Evolutionary conservation across 2,797 vertebrate species (phyloP).

Genomic region (Pipistrellus kuhlii): DNA sequence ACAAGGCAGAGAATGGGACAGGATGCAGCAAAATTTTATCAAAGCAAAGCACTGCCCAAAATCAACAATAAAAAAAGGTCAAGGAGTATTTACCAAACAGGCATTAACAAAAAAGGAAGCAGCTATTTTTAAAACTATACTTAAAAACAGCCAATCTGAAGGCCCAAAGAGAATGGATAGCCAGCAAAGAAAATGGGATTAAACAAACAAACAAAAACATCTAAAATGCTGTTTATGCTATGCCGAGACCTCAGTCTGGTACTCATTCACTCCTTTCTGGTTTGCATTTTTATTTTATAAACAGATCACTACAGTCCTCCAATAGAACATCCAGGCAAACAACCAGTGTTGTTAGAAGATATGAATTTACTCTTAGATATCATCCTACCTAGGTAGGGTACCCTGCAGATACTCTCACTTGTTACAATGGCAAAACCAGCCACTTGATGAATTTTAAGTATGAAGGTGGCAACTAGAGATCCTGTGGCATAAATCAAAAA

Average conservation of each 20-base stretch:
- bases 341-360: background rate
- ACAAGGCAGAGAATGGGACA: background rate
- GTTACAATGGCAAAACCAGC: background rate
- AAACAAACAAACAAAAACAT: background rate
- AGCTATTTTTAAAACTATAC: conserved; percentile 22
- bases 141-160: background rate
- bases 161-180: background rate
- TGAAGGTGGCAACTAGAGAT: background rate
- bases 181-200: conserved; percentile 13
- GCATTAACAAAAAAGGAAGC: conserved; percentile 26
- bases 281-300: conserved; percentile 30
- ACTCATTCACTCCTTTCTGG: background rate
- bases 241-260: background rate
- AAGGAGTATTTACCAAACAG: background rate
- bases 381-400: background rate
- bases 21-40: background rate
- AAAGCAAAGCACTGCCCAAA: background rate
- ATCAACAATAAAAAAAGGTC: background rate
- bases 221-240: background rate
- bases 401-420: background rate
- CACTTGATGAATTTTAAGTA: background rate
- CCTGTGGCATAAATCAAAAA: background rate
- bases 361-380: background rate
- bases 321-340: background rate
- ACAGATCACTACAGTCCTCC: background rate